Percentiles rank a stretch among this genome's conserved stretches.
Conservation (phyloP, 2,113 vertebrate genomes). For the Sceloporus tristichus region DNA sequence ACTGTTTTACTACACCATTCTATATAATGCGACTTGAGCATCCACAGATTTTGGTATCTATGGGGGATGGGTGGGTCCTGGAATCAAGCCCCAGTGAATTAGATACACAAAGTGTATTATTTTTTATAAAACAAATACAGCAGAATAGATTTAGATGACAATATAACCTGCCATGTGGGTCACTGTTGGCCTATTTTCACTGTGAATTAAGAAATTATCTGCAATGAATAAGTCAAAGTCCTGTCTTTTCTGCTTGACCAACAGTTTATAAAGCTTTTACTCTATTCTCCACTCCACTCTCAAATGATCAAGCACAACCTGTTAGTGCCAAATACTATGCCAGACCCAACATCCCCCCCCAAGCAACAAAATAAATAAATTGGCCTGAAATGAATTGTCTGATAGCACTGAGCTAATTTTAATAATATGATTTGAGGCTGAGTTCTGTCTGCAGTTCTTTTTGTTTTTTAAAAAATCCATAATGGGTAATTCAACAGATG, state of each 20-base stretch:
- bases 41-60: too few relatives aligned
- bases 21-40: too few relatives aligned
- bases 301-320: background rate
- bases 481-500: background rate
- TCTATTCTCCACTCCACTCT: background rate
- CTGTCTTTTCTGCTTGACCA: background rate
- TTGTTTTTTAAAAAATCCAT: conserved; percentile 24
- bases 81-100: too few relatives aligned
- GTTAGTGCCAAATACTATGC: background rate
- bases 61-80: too few relatives aligned
- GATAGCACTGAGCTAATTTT: conserved; percentile 29
- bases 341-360: background rate
- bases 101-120: too few relatives aligned
- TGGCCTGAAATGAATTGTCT: conserved; percentile 45
- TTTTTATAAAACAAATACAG: background rate
- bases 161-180: background rate
- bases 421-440: background rate
- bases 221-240: background rate
- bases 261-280: background rate
- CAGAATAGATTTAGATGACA: background rate
- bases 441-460: background rate
- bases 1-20: too few relatives aligned
- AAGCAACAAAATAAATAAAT: background rate
- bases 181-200: background rate
- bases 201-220: background rate